Conservation (phyloP, 2,797 vertebrate genomes). For the Tadarida brasiliensis region DNA sequence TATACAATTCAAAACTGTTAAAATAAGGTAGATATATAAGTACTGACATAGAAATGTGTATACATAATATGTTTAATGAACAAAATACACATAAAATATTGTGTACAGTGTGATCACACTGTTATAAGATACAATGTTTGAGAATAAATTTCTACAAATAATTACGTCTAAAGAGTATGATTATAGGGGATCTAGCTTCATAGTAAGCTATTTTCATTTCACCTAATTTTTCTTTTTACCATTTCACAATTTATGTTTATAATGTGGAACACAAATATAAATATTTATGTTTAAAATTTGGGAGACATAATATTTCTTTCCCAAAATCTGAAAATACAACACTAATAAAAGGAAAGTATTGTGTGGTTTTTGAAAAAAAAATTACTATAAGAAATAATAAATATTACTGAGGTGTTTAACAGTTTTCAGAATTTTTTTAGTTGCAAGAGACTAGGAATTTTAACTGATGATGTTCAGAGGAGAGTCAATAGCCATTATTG, state of each 20-base stretch:
- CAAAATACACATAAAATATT: not conserved
- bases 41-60: not conserved
- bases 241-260: conserved; percentile 25
- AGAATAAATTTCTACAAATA: not conserved
- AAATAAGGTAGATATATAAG: not conserved
- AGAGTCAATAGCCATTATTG: not conserved
- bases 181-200: not conserved
- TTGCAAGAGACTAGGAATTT: not conserved
- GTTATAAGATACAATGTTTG: not conserved
- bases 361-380: not conserved
- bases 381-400: not conserved
- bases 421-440: not conserved
- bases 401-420: not conserved
- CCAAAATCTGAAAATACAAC: not conserved
- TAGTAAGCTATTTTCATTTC: not conserved
- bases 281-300: not conserved
- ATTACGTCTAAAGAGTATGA: not conserved
- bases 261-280: not conserved
- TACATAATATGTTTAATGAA: not conserved
- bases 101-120: not conserved
- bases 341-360: not conserved
- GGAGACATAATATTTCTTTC: not conserved
- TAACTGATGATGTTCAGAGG: not conserved
- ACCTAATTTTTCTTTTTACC: not conserved
- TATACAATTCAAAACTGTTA: not conserved